Evolutionary conservation across 1,140 invertebrate genomes (phyloP), one percentile per base, ranked within the genome.

Genomic region (Argopecten irradians): DNA sequence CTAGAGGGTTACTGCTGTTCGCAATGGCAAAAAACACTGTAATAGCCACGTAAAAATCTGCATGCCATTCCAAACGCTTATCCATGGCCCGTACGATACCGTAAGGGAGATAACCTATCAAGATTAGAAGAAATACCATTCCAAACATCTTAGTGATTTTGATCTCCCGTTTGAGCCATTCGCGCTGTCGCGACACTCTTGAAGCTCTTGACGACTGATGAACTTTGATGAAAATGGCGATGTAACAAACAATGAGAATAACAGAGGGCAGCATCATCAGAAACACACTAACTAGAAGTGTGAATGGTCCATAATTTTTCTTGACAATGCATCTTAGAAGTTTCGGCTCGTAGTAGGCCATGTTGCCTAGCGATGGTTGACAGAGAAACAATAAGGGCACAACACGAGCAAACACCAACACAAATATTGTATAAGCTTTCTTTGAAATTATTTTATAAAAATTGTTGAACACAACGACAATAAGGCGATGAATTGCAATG

Each of bases 111-210:
- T 95, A 95, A 34, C 95, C 95, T 22, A 95, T 90, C 55, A 95
- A 89, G 46, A 95, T 95, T 22, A 95, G 91, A 9, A 95, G 89
- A 89, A 95, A 95, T 16, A 95, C 94, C 87, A 95, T 93, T 82
- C 94, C 95, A 90, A 95, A 95, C 95, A 95, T 95, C 91, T 95
- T 95, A 0, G 95, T 95, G 82, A 95, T 95, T 89, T 94, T 94
- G 34, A 95, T 94, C 90, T 95, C 95, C 19, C 95, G 91, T 41
- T 93, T 91, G 13, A 95, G 90, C 93, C 93, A 95, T 91, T 94
- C 93, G 16, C 92, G 91, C 84, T 93, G 93, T 19, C 93, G 87
- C 22, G 90, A 92, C 55, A 91, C 92, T 84, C 94, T 89, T 34
- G 94, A 92, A 16, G 91, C 92, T 83, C 91, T 91, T 32, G 93